Conservation (phyloP, 35 echinoderm and acorn worm genomes). For the Ophioderma brevispina region DNA sequence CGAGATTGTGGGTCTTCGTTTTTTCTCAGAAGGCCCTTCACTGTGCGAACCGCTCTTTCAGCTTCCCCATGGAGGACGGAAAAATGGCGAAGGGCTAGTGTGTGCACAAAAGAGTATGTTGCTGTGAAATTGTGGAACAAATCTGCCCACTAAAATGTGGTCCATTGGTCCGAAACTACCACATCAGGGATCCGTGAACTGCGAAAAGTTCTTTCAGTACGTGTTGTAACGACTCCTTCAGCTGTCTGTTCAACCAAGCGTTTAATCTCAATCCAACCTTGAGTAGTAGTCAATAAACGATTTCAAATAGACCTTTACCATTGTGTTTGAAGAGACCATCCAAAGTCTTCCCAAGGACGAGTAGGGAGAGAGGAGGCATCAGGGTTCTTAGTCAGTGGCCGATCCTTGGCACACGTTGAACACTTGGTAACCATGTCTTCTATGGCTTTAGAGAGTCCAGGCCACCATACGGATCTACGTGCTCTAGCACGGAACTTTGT, state of each 20-base stretch:
- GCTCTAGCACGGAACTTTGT: slow-evolving; percentile 36
- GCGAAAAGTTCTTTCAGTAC: slow-evolving; percentile 48
- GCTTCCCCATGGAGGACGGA: slow-evolving; percentile 63
- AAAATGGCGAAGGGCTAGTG: slow-evolving; percentile 41
- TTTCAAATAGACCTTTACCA: slow-evolving; percentile 18
- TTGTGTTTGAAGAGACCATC: slow-evolving; percentile 28
- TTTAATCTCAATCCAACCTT: slow-evolving; percentile 27
- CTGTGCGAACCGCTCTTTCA: slow-evolving; percentile 64
- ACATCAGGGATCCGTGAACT: slow-evolving; percentile 13
- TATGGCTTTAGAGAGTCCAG: not conserved
- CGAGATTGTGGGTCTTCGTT: slow-evolving; percentile 29
- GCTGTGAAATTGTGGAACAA: slow-evolving; percentile 5
- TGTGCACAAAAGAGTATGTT: slow-evolving; percentile 1
- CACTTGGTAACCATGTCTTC: slow-evolving; percentile 45
- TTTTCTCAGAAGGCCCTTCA: slow-evolving; percentile 64
- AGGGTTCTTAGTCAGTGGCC: slow-evolving; percentile 20
- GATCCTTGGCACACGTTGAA: slow-evolving; percentile 25
- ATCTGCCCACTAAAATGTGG: not conserved
- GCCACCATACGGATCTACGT: slow-evolving; percentile 45
- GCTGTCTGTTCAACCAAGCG: not conserved
- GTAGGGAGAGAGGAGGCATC: slow-evolving; percentile 47
- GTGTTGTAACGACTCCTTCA: not conserved
- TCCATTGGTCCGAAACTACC: slow-evolving; percentile 23
- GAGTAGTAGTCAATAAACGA: slow-evolving; percentile 59
- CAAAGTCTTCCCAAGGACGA: slow-evolving; percentile 23